A percentile compares a stretch with the other conserved stretches of the same genome.
Conservation (phyloP, 2,797 vertebrate species). For the Sebastes kiyomatsui region DNA sequence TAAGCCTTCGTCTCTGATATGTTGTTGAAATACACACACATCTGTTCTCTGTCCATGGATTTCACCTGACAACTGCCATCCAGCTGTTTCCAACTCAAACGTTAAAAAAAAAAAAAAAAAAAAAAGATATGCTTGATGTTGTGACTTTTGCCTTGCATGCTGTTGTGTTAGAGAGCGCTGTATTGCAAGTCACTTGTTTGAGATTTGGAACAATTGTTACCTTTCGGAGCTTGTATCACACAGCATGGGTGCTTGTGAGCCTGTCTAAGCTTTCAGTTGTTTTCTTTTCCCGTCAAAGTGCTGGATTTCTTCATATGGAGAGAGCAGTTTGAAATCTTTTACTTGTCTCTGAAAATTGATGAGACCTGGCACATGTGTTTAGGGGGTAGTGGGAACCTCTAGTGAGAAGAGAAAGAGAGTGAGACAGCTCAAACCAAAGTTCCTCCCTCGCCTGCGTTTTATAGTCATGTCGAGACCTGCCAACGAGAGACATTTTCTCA, state of each 20-base stretch:
- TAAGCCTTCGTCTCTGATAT: conserved; percentile 89
- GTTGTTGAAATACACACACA: conserved; percentile 81
- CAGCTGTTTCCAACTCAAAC: conserved; percentile 90
- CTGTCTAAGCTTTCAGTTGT: conserved; percentile 67
- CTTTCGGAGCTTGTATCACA: conserved; percentile 72
- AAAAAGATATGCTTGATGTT: conserved; percentile 72
- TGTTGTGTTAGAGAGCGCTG: conserved; percentile 90
- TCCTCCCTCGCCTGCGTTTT: conserved; percentile 97
- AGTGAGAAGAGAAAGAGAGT: conserved; percentile 89
- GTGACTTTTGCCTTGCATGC: conserved; percentile 93
- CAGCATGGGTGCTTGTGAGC: conserved; percentile 80
- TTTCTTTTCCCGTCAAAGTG: conserved; percentile 75
- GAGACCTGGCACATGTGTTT: conserved; percentile 98
- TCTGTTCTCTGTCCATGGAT: conserved; percentile 93
- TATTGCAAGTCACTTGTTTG: conserved; percentile 81
- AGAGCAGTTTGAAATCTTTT: conserved; percentile 93
- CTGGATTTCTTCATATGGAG: conserved; percentile 91
- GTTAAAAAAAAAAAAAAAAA: conserved; percentile 34
- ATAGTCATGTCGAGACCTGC: conserved; percentile 99
- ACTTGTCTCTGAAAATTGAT: conserved; percentile 94
- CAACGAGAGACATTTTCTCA: conserved; percentile 99
- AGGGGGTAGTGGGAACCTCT: conserved; percentile 85
- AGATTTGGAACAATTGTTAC: conserved; percentile 82
- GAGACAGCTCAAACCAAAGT: conserved; percentile 89
- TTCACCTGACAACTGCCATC: conserved; percentile 88